phyloP scores from a whole-genome alignment of 2,113 vertebrate genomes.

The Rousettus leschenaultii region DNA sequence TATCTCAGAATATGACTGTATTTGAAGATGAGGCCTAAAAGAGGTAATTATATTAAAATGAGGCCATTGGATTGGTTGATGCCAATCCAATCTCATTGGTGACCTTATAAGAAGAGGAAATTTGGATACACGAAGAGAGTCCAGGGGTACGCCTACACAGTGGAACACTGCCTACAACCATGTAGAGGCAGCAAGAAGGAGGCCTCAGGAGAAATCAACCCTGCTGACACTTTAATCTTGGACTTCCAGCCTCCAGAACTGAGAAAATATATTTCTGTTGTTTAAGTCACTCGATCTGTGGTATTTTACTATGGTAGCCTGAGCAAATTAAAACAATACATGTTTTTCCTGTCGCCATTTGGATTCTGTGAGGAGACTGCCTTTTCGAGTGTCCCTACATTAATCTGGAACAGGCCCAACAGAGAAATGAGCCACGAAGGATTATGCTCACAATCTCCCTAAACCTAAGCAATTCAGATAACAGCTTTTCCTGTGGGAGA shows the following conservation, averaged over 20 bases:
- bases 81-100: background rate
- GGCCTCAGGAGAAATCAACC: background rate
- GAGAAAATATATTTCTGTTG: background rate
- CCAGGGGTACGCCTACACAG: fast-evolving
- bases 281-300: background rate
- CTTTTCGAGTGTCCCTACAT: background rate
- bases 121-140: too few species aligned
- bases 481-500: background rate
- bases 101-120: background rate
- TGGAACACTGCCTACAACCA: background rate
- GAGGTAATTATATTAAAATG: background rate
- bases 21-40: background rate
- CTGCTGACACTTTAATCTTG: background rate
- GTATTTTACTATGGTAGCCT: background rate
- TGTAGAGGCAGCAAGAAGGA: background rate
- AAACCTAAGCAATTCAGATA: background rate
- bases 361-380: background rate
- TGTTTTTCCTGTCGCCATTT: background rate
- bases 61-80: fast-evolving
- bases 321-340: background rate
- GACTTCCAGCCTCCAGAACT: background rate
- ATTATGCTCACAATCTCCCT: background rate
- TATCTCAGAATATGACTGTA: background rate
- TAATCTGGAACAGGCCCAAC: background rate
- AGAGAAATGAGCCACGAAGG: background rate